Conservation (phyloP, 2,888 invertebrate species). For the Spilarctia lutea region DNA sequence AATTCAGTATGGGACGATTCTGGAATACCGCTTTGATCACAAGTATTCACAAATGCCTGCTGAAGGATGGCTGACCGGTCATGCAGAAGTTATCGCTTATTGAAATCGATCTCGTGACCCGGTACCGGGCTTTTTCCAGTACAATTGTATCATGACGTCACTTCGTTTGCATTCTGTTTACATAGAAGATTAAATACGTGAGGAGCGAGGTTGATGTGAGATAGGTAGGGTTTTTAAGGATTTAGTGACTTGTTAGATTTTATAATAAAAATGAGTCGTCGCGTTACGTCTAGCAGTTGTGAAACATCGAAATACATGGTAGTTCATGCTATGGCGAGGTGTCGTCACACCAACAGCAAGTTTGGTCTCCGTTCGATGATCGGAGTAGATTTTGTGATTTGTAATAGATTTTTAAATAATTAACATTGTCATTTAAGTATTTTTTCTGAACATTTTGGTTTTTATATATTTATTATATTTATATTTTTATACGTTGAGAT, state of each 20-base stretch:
- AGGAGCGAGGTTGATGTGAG: slow-evolving; percentile 11
- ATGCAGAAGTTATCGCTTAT: slow-evolving; percentile 80
- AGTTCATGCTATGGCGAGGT: no score
- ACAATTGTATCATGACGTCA: slow-evolving; percentile 59
- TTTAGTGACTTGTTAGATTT: background rate
- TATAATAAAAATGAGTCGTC: background rate
- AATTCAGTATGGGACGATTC: slow-evolving; percentile 37
- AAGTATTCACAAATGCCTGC: slow-evolving; percentile 59
- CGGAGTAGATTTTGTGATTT: no score
- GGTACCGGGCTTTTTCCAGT: slow-evolving; percentile 59
- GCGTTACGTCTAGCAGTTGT: no score
- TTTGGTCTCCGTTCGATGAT: no score
- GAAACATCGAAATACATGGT: no score
- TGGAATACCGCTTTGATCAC: slow-evolving; percentile 59
- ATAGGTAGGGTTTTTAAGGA: background rate
- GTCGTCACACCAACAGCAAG: no score
- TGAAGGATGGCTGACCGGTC: slow-evolving; percentile 60
- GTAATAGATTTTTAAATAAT: no score
- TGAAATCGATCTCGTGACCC: slow-evolving; percentile 70
- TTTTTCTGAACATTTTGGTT: no score
- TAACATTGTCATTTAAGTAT: no score
- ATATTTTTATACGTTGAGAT: no score
- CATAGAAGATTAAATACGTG: slow-evolving; percentile 40
- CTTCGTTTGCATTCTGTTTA: slow-evolving; percentile 49
- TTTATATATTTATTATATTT: no score